Evolutionary conservation across 1,140 invertebrate genomes (phyloP), one percentile per base, ranked within the genome.

Genomic region (Micrasema minimum): DNA sequence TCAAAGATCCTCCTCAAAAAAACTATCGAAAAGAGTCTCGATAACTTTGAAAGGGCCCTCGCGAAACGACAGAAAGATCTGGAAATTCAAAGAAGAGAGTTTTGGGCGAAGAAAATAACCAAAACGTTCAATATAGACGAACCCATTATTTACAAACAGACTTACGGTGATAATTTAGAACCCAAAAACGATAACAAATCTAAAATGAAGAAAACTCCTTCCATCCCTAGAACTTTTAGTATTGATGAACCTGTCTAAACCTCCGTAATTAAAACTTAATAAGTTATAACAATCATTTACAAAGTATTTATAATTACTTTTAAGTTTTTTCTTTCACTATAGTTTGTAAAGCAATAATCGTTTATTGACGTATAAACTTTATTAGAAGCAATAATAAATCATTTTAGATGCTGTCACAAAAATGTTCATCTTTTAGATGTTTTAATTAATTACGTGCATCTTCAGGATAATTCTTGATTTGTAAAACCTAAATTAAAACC

Each of bases 171-270:
- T 20, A 11, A 37, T 69, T 48, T 61, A 23, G 50, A 59, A 65
- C 43, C 50, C 11, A 38, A 68, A 10, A 67, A 16, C 9, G 45
- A 50, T n/a, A 20, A 16, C 12, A 57, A 14, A 43, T 43, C 11
- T 12, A 22, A 26, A 38, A 43, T 7, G 0, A 57, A 55, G 16
- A 55, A 31, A 45, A 43, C 10, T 0, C 6, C 23, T 20, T 12
- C 20, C 66, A 50, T 67, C 51, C 80, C 86, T n/a, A 85, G 85
- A 77, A 90, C 88, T 18, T 90, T 85, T 75, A 83, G 88, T 73
- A 89, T 90, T 66, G 88, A 90, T 79, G 82, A 85, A 76, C 88
- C 88, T 2, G 81, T 85, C 66, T 80, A 80, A 76, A n/a, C n/a
- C n/a, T n/a, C n/a, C n/a, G n/a, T n/a, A n/a, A n/a, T n/a, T n/a